Evolutionary conservation across 2,797 vertebrate species (phyloP).

Genomic region (Protosalanx chinensis): DNA sequence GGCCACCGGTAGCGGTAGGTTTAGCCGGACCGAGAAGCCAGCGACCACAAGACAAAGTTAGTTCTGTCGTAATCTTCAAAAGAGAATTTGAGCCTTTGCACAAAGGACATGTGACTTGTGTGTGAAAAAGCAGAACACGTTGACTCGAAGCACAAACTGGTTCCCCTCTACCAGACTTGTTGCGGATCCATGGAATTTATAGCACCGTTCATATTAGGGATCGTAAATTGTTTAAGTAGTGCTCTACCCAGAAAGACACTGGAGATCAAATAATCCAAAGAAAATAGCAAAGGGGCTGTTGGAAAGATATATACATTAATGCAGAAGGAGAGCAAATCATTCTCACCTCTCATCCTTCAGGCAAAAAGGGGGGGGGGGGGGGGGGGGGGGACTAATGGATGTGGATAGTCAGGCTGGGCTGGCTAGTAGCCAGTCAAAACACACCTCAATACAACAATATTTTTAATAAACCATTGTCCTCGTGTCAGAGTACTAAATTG

Average conservation of each 20-base stretch:
- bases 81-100: not conserved
- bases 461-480: slow-evolving; percentile 3
- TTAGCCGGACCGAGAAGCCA: not conserved
- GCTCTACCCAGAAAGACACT: slow-evolving; percentile 13
- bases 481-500: not conserved
- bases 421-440: slow-evolving; percentile 20
- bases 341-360: slow-evolving; percentile 5
- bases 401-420: not conserved
- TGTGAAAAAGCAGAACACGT: not conserved
- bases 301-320: slow-evolving; percentile 12
- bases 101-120: not conserved
- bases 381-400: not conserved
- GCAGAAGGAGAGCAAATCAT: slow-evolving; percentile 5
- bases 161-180: not conserved
- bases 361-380: not conserved
- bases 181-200: slow-evolving; percentile 14
- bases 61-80: slow-evolving; percentile 8
- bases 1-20: not conserved
- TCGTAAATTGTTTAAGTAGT: slow-evolving; percentile 19
- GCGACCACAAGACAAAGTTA: not conserved
- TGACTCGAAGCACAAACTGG: not conserved
- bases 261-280: slow-evolving; percentile 15
- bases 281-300: slow-evolving; percentile 17
- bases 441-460: slow-evolving; percentile 17
- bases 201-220: slow-evolving; percentile 5